Evolutionary conservation across 1,140 invertebrate genomes (phyloP).

Genomic region (Propsilocerus akamusi): DNA sequence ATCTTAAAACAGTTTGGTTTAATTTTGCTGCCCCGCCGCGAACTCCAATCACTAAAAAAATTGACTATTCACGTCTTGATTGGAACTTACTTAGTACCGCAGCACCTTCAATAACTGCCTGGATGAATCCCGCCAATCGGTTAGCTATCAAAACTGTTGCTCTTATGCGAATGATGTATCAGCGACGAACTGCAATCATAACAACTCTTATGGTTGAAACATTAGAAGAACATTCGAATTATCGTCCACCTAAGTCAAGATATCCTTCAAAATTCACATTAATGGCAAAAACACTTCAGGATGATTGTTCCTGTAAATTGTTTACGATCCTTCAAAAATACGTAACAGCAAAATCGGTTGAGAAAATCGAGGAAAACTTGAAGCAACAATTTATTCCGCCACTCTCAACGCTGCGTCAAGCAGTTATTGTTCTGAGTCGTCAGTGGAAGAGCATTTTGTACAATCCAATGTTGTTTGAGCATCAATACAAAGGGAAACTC

Average conservation of each 20-base stretch:
- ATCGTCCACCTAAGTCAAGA: slow-evolving; percentile 30
- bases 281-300: slow-evolving; percentile 76
- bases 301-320: slow-evolving; percentile 90
- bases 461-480: slow-evolving; percentile 76
- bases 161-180: slow-evolving; percentile 53
- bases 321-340: slow-evolving; percentile 77
- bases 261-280: slow-evolving; percentile 70
- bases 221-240: slow-evolving; percentile 42
- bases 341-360: slow-evolving; percentile 51
- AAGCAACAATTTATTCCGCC: slow-evolving; percentile 65
- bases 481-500: slow-evolving; percentile 70
- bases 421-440: slow-evolving; percentile 77
- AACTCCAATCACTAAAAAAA: slow-evolving; percentile 84
- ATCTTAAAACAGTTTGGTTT: slow-evolving; percentile 85
- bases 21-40: slow-evolving; percentile 92
- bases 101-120: slow-evolving; percentile 88
- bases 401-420: slow-evolving; percentile 75
- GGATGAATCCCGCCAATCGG: slow-evolving; percentile 90
- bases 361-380: slow-evolving; percentile 67
- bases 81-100: slow-evolving; percentile 94
- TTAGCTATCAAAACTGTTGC: slow-evolving; percentile 65
- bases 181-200: slow-evolving; percentile 66
- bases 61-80: slow-evolving; percentile 65
- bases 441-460: slow-evolving; percentile 96
- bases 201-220: slow-evolving; percentile 91